Evolutionary conservation across 2,797 vertebrate genomes (phyloP), one percentile per base, ranked within the genome.

Genomic region (Protosalanx chinensis): DNA sequence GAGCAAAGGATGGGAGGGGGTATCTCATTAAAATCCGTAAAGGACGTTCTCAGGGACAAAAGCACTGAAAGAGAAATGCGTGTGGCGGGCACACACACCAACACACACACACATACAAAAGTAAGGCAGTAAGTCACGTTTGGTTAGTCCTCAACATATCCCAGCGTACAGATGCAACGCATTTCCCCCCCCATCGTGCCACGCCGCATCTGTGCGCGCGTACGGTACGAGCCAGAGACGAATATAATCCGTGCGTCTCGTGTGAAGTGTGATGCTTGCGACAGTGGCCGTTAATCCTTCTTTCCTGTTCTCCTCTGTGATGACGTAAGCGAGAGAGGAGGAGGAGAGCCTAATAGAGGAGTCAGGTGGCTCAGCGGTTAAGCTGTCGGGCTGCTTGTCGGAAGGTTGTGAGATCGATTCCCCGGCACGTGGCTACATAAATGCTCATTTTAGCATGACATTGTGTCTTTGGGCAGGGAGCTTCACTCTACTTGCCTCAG

Each of bases 271-370:
- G 64, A 51, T 10, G 20, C 64, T 6, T 30, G 64, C 23, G 10
- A 41, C 23, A 49, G 64, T 16, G 20, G 32, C 7, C n/a, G 62
- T 27, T 66, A 66, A 51, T 51, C 64, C 64, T 66, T 23, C 51
- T 66, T 49, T 13, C 41, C 35, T 37, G 35, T 7, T 37, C 23
- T 37, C 27, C 64, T 41, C 37, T 49, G 64, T 51, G 64, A 66
- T 49, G 58, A 60, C 3, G 58, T 27, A 27, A 75, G 65, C 53
- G 58, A 41, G 62, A 65, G 41, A 56, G 67, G 59, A 68, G 32
- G n/a, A 58, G 70, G 68, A 66, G 60, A 41, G 68, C 33, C 74
- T 59, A 49, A 57, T 33, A 72, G 37, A 2, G 61, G 27, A 64
- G 18, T 16, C 23, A 27, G 23, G 23, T 27, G 23, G 23, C 23